Evolutionary conservation across 2,888 invertebrate species (phyloP), one percentile per base, ranked within the genome.

Genomic region (Drosophila fulvimacula): DNA sequence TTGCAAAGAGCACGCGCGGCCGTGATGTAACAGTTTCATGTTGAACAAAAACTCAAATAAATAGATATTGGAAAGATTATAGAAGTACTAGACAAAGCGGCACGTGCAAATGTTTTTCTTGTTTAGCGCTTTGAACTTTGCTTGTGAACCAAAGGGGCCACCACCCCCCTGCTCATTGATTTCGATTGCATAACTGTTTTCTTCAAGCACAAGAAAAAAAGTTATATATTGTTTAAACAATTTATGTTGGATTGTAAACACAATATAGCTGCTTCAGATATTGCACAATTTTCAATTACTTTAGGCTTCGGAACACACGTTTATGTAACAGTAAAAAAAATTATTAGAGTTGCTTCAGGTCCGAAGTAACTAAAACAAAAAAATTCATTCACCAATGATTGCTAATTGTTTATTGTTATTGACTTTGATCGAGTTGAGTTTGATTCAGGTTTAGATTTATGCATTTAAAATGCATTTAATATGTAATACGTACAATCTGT

Each of bases 401-500:
- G 41, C 13, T 30, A 73, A 69, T 27, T 44, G 36, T 58, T 52
- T 41, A 41, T 73, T 61, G 42, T 66, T 63, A 62, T 64, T 70
- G 36, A 57, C 55, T 42, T 72, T 51, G 27, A n/a, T 52, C 5
- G 7, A 49, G 65, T 65, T 39, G 24, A 55, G 66, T 68, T 46
- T 2, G 39, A 41, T 58, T 64, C 42, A 6, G 42, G 27, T 58
- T 63, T 51, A 64, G 30, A 2, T 30, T 30, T 5, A 30, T 62
- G 55, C 75, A 70, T 55, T 49, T 10, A n/a, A 30, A 19, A 17
- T 57, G 64, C 57, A 71, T 52, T 65, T 60, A 49, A 66, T 64
- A 66, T 66, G 24, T 42, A 74, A 76, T 87, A 91, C 91, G 84
- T 91, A 91, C 91, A 82, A 88, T 89, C 86, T 89, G 80, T 85